These are phyloP conservation scores for Diplodus puntazzo DNA, from an alignment of 2,797 vertebrate genomes.

Conservation along the genomic window DNA sequence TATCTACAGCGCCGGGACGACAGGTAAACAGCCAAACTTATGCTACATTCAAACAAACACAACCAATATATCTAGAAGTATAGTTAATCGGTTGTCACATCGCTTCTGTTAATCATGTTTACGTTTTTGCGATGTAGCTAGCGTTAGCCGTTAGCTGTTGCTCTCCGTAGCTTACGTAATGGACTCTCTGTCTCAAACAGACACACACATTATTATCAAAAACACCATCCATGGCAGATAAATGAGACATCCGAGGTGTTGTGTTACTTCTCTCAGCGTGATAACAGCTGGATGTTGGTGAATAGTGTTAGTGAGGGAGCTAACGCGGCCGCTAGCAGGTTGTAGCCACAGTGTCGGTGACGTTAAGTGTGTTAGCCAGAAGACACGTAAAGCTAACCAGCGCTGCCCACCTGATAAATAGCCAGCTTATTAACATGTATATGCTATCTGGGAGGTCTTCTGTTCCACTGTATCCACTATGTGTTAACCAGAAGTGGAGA, in stretches of 20 bases:
- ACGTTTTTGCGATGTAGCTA: slow-evolving; percentile 31
- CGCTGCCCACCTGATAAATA: not conserved
- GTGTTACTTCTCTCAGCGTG: accelerated
- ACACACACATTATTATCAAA: not conserved
- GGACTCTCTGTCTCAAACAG: slow-evolving; percentile 15
- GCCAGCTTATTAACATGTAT: too few relatives aligned
- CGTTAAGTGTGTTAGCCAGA: slow-evolving; percentile 32
- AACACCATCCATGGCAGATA: accelerated
- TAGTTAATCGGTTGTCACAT: not conserved
- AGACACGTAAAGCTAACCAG: slow-evolving; percentile 17
- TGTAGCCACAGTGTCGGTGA: slow-evolving; percentile 5
- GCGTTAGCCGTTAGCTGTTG: slow-evolving; percentile 65
- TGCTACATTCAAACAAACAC: accelerated
- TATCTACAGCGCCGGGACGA: slow-evolving; percentile 1
- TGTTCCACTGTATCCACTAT: accelerated
- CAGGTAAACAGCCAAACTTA: slow-evolving; percentile 47
- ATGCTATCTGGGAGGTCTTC: accelerated
- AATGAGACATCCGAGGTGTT: not conserved
- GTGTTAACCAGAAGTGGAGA: accelerated
- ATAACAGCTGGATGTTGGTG: too few relatives aligned
- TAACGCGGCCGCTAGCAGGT: slow-evolving; percentile 19
- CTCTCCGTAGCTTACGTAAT: slow-evolving; percentile 62
- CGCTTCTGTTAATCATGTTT: not conserved
- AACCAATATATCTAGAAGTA: accelerated
- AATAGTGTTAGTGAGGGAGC: not conserved